A percentile compares a stretch with the other conserved stretches of the same genome.
Evolutionary conservation across 2,888 invertebrate species (phyloP).

Genomic region (Meteorus cinctellus): DNA sequence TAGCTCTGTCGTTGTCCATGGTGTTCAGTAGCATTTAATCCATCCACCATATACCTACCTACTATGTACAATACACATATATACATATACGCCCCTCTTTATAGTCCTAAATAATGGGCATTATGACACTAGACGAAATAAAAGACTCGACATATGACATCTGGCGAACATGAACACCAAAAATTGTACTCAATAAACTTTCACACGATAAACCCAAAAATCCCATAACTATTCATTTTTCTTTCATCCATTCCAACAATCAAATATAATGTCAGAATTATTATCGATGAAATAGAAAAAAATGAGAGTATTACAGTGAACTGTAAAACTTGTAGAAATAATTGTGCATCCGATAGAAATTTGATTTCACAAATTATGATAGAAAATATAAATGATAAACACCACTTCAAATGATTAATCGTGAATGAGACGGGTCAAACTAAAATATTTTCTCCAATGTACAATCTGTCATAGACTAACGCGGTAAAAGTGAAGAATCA

Average conservation of each 20-base stretch:
- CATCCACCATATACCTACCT: conserved; percentile 15
- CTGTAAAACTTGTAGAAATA: too few relatives aligned
- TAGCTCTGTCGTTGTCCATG: background rate
- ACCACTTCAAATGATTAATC: too few relatives aligned
- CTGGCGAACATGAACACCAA: conserved; percentile 18
- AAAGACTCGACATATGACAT: conserved; percentile 2
- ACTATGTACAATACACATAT: background rate
- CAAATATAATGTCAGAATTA: background rate
- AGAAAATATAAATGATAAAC: too few relatives aligned
- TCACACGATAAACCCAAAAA: background rate
- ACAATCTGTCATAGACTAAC: too few relatives aligned
- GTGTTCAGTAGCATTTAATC: conserved; percentile 27
- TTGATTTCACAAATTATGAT: too few relatives aligned
- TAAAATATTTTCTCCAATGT: too few relatives aligned
- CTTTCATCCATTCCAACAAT: background rate
- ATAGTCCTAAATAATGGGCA: conserved; percentile 8
- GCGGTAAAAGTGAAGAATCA: too few relatives aligned
- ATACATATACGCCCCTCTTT: background rate
- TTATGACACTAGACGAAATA: conserved; percentile 16
- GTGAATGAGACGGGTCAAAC: too few relatives aligned
- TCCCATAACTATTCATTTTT: conserved; percentile 1
- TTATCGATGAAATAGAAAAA: background rate
- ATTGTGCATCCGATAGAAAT: too few relatives aligned
- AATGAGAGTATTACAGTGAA: too few relatives aligned
- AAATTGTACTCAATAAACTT: conserved; percentile 1